These are phyloP conservation scores for Phenganax subtilis DNA, from an alignment of 92 coral and sea anemone species.

Conservation along the genomic window DNA sequence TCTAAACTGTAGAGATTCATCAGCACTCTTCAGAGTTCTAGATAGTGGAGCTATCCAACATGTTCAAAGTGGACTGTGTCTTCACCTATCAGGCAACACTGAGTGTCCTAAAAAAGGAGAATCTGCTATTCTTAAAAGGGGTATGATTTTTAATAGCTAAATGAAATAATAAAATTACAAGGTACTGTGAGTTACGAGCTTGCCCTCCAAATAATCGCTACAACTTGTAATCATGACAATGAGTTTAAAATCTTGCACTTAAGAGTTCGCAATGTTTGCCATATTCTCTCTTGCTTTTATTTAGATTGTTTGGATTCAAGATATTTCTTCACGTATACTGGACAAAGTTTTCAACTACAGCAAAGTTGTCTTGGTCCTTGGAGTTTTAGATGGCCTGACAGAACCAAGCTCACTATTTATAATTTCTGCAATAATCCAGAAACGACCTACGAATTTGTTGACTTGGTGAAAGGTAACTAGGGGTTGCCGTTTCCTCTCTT, in stretches of 20 bases:
- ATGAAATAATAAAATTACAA: no score
- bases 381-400: slow-evolving; percentile 4
- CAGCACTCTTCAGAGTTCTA: slow-evolving; percentile 3
- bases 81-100: background rate
- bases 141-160: background rate
- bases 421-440: background rate
- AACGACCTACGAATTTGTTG: background rate
- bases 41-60: slow-evolving; percentile 12
- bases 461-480: background rate
- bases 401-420: background rate
- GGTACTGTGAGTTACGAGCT: no score
- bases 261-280: no score
- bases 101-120: background rate
- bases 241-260: no score
- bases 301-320: slow-evolving; percentile 3
- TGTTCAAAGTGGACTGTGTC: slow-evolving; percentile 12
- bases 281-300: background rate
- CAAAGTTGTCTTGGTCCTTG: background rate
- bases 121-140: background rate
- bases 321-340: slow-evolving; percentile 11
- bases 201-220: no score
- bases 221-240: no score
- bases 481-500: no score
- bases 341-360: background rate
- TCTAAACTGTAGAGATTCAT: background rate